These are phyloP conservation scores for Phainopepla nitens DNA, from an alignment of 2,113 vertebrate genomes.

Conservation along the genomic window DNA sequence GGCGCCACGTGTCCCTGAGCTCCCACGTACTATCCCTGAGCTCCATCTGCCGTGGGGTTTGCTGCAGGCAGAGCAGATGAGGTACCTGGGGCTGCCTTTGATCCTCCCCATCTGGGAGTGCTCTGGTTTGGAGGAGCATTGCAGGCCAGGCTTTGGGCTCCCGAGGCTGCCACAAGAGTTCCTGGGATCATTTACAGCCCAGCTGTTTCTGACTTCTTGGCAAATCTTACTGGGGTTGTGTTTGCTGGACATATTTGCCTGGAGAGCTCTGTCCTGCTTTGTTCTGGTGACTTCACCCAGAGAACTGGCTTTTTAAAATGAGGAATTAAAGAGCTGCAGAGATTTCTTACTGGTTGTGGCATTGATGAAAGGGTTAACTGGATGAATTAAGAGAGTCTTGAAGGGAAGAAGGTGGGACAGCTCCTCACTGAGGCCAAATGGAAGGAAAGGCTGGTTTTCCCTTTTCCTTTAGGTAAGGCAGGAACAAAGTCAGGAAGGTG, in stretches of 20 bases:
- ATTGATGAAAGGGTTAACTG: not conserved
- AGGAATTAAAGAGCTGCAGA: not conserved
- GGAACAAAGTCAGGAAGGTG: constrained; percentile 29
- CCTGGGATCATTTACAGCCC: not conserved
- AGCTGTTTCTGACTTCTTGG: not conserved
- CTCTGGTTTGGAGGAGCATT: not conserved
- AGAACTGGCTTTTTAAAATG: not conserved
- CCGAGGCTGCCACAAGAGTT: not conserved
- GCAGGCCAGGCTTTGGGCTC: not conserved
- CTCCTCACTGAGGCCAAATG: not conserved
- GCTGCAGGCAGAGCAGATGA: not conserved
- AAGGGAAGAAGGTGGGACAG: not conserved
- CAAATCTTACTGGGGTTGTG: not conserved
- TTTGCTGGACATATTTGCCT: not conserved
- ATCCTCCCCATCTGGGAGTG: not conserved
- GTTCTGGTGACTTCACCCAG: not conserved
- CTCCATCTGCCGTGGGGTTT: not conserved
- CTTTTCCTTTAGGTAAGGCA: not conserved
- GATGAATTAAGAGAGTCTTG: not conserved
- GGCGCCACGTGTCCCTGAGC: not conserved
- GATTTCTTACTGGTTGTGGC: not conserved
- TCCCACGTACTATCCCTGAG: not conserved
- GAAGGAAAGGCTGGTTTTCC: not conserved
- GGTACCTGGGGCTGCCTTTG: not conserved
- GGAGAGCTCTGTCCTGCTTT: not conserved